Evolutionary conservation across 2,797 vertebrate species (phyloP).

Genomic region (Gorsachius magnificus): DNA sequence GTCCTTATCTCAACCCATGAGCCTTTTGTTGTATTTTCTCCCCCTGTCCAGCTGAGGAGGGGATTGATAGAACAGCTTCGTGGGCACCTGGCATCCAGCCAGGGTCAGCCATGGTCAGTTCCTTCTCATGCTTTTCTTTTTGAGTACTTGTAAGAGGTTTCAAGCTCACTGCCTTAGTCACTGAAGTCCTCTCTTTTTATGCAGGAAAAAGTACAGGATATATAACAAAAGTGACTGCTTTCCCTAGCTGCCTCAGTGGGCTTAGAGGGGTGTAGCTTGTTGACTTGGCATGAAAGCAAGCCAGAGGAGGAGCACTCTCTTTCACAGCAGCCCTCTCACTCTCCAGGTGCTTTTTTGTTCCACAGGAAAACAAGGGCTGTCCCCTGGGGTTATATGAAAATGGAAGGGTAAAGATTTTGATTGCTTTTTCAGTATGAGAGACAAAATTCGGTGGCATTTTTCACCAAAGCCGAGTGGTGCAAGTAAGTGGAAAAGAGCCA

Average conservation of each 20-base stretch:
- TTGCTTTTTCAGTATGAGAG: neutral
- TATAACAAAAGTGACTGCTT: neutral
- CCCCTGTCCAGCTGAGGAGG: too few relatives aligned
- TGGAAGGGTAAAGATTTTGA: neutral
- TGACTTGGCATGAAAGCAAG: neutral
- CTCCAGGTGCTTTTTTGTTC: neutral
- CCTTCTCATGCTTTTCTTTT: neutral
- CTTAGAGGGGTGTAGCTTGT: neutral
- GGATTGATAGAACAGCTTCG: neutral
- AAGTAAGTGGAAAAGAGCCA: neutral
- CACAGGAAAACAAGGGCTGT: neutral
- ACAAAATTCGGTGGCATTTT: neutral
- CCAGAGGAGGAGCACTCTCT: neutral
- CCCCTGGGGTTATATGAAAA: neutral
- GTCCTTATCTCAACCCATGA: rapidly evolving
- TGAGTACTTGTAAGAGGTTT: neutral
- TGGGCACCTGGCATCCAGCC: neutral
- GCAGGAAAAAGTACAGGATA: neutral
- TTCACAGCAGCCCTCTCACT: neutral
- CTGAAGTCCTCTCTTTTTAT: neutral
- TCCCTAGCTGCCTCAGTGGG: rapidly evolving
- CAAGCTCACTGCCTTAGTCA: neutral
- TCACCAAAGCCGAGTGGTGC: neutral
- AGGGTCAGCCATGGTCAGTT: neutral
- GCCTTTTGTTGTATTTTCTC: neutral